Base-by-base conservation (phyloP, 1,140 invertebrate species). In the Drosophila lini region DNA sequence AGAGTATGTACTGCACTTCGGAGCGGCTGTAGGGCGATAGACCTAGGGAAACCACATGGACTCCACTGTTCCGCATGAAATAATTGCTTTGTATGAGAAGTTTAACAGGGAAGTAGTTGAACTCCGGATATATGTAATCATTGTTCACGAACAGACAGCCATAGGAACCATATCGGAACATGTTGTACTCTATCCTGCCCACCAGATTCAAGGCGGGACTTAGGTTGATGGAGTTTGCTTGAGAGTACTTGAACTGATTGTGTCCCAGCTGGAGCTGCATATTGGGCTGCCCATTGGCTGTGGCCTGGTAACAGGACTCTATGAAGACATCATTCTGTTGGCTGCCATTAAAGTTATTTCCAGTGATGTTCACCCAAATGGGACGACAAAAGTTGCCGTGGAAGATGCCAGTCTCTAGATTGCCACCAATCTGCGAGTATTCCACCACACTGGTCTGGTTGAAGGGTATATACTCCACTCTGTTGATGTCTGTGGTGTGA, bases 101-200 rank as follows among this genome's bases (percentile, higher is more conserved):
- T 67, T 95, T 94, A 0, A 95, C 95, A 0, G 95, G 96, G 22
- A 94, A 94, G 45, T 93, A 95, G 94, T 95, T 94, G 78, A 96
- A 96, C 91, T 97, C 96, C 94, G 79, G 95, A 92, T 32, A 95
- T 92, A 80, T 95, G 93, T 85, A 91, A 31, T 91, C 86, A 93
- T 99, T 99, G 90, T 96, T 95, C 36, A 99, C 96, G 34, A 97
- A 94, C 32, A 99, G 93, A 16, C 96, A 96, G 15, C 98, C 98
- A 81, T 96, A 96, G 42, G 93, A 93, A 34, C 98, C 97, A 50
- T 95, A 94, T 45, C 94, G 94, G 88, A 99, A 99, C 74, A 96
- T 95, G 93, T 99, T 99, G 90, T 96, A 96, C 83, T 98, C 97
- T 52, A 98, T 96, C 42, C 94, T 92, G 1, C 95, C 96, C 6